Evolutionary conservation across 2,888 invertebrate genomes (phyloP), one percentile per base, ranked within the genome.

Genomic region (Limnephilus lunatus): DNA sequence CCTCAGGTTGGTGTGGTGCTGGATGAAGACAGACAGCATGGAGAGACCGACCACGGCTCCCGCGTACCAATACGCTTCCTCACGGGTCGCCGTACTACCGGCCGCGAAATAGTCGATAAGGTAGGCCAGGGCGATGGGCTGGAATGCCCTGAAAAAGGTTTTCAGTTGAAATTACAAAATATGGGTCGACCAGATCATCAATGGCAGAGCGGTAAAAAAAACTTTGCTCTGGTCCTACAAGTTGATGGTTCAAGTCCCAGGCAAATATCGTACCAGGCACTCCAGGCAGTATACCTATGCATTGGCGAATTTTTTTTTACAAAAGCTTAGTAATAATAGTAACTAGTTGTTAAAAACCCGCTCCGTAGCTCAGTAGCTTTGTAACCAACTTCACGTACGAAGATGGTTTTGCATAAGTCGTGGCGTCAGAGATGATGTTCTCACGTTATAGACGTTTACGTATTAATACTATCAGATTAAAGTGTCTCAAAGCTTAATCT

Each of bases 1-100:
- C 85, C 96, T 97, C 94, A 97, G 96, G 95, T 97, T 97, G 93
- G 97, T 97, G 1, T 98, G 98, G 95, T 98, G 98, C 94, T 97
- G 97, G 90, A 97, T 95, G 91, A 97, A 95, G 0, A 97, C 96
- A 3, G 97, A 97, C 82, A 96, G 94, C 94, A 96, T 94, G 93
- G 95, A 96, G 39, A 94, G 93, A 0, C 96, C 30, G 89, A 97
- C 96, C 1, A 97, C 95, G 0, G 96, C 96, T 0, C 94, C 95
- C 0, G 97, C 97, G 94, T 96, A 97, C 32, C 97, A 94, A 94
- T 96, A 97, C 0, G 97, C 97, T 91, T 97, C 95, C 1, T 95
- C 94, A 85, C 94, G 94, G 2, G 94, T 94, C n/a, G 95, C 94
- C 7, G 94, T 94, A 53, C 94, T 94, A 0, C 94, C 93, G 39